phyloP scores from a whole-genome alignment of 2,113 vertebrate species.

The Thinocorus orbignyianus region DNA sequence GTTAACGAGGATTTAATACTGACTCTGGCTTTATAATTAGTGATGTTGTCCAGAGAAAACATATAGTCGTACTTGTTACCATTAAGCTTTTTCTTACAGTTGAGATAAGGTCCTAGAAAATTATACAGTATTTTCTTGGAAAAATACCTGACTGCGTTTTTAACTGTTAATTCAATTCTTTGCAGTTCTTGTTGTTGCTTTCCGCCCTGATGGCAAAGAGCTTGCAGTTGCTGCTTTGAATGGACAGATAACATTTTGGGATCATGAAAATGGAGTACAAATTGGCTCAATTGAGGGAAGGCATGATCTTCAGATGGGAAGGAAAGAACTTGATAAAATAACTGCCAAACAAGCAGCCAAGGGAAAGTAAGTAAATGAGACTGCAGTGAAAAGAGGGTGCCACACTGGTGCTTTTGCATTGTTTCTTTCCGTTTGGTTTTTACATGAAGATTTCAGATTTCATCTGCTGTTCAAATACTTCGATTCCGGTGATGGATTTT shows the following conservation, averaged over 20 bases:
- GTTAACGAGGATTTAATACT: not conserved
- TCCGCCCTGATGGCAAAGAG: constrained; percentile 89
- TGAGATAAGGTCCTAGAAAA: not conserved
- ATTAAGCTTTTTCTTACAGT: not conserved
- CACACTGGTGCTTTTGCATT: not conserved
- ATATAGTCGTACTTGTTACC: not conserved
- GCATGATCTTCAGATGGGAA: constrained; percentile 89
- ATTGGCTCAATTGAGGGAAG: constrained; percentile 85
- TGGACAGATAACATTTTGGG: constrained; percentile 92
- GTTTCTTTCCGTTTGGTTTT: not conserved
- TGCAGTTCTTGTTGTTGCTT: constrained; percentile 85
- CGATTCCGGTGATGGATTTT: not conserved
- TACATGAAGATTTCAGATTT: not conserved
- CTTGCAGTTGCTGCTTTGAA: constrained; percentile 89
- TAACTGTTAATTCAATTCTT: not conserved
- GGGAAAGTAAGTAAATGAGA: constrained; percentile 85
- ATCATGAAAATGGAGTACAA: constrained; percentile 83
- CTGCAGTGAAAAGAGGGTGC: not conserved
- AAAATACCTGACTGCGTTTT: not conserved
- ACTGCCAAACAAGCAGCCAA: constrained; percentile 92
- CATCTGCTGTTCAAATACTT: not conserved
- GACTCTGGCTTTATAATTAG: not conserved
- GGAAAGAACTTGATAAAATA: constrained; percentile 93
- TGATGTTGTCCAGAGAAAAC: not conserved
- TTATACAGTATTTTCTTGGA: not conserved